These are phyloP conservation scores for Listrodromus nycthemerus DNA, from an alignment of 2,888 invertebrate species.

Conservation along the genomic window DNA sequence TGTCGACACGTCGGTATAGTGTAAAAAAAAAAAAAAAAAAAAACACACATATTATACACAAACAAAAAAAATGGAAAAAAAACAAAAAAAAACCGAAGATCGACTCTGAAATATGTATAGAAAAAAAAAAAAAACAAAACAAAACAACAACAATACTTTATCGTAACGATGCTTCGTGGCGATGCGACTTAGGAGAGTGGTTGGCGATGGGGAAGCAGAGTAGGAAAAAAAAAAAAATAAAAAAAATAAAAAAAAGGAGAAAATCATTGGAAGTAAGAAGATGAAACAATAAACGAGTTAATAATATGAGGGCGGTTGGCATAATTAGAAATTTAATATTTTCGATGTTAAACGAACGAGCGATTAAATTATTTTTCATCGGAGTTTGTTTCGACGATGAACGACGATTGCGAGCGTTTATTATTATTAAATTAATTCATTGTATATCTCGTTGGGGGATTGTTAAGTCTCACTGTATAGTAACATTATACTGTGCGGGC, in stretches of 20 bases:
- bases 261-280: slow-evolving; percentile 57
- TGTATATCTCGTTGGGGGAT: slow-evolving; percentile 17
- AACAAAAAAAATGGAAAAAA: slow-evolving; percentile 26
- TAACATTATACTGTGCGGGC: slow-evolving; percentile 15
- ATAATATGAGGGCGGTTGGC: slow-evolving; percentile 63
- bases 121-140: slow-evolving; percentile 38
- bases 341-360: slow-evolving; percentile 43
- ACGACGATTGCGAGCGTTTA: slow-evolving; percentile 18
- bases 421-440: slow-evolving; percentile 8
- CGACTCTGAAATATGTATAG: slow-evolving; percentile 55
- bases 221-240: slow-evolving; percentile 29
- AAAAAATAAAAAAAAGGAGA: too few relatives aligned
- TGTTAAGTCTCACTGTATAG: slow-evolving; percentile 1
- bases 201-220: slow-evolving; percentile 25
- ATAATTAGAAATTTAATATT: slow-evolving; percentile 57
- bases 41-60: slow-evolving; percentile 44
- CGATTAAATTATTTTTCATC: slow-evolving; percentile 44
- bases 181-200: slow-evolving; percentile 39
- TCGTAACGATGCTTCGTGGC: slow-evolving; percentile 41
- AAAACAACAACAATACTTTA: slow-evolving; percentile 45
- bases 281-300: slow-evolving; percentile 63
- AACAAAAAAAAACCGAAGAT: slow-evolving; percentile 31
- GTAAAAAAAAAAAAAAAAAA: slow-evolving; percentile 45
- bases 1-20: slow-evolving; percentile 53
- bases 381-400: neutral